Conservation (phyloP, 1,140 invertebrate genomes). For the Phymastichus coffea region DNA sequence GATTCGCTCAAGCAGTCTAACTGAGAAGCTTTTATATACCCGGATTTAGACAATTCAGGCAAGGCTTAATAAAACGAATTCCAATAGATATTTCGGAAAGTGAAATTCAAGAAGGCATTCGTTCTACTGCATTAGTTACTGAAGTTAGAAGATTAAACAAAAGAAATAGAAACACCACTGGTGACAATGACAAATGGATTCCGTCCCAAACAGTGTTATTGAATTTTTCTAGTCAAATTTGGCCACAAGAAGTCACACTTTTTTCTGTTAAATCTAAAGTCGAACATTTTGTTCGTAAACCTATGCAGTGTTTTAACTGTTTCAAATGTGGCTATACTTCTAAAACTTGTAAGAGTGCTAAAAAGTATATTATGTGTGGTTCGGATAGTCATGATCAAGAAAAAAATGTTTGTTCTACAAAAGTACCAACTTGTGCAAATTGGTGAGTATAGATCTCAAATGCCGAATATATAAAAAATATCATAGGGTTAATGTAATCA, state of each 20-base stretch:
- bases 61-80: neutral
- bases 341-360: slow-evolving; percentile 5
- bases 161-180: neutral
- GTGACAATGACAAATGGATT: neutral
- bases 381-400: too few species aligned
- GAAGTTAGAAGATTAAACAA: slow-evolving; percentile 8
- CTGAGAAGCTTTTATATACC: neutral
- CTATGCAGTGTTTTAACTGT: slow-evolving; percentile 20
- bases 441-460: slow-evolving; percentile 7
- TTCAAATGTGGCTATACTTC: slow-evolving; percentile 16
- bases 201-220: neutral
- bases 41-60: neutral
- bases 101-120: neutral
- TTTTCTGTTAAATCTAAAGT: slow-evolving; percentile 15
- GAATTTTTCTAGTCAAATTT: neutral
- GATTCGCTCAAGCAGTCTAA: neutral
- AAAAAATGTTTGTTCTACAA: neutral
- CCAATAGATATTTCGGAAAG: neutral
- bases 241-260: slow-evolving; percentile 11
- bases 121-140: neutral
- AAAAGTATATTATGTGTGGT: neutral
- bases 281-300: slow-evolving; percentile 3
- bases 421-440: slow-evolving; percentile 14
- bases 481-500: slow-evolving; percentile 1
- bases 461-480: slow-evolving; percentile 14